Base-by-base conservation (phyloP, 2,888 invertebrate genomes). In the Lymantria dispar region DNA sequence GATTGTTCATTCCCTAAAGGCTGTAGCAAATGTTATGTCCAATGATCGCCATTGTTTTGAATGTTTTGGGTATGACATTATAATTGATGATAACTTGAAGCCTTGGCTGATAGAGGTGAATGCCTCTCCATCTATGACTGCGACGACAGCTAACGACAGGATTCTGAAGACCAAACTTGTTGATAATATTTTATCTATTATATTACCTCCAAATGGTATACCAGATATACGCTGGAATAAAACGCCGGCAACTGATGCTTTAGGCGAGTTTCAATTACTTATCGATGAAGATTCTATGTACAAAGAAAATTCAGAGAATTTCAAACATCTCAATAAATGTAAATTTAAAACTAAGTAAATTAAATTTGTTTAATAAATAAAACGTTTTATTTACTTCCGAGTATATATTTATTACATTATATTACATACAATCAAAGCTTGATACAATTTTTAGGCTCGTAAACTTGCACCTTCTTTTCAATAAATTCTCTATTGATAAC, bases 61-160 rank as follows among this genome's bases (percentile, higher is more conserved):
- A 84, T 98, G 98, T 72, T 99, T 98, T 75, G 98, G 98, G 39
- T 98, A 97, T 78, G 98, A 98, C 76, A 98, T 98, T 47, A 98
- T 98, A 65, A 98, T 98, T 65, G 98, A 98, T 79, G 96, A 98
- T 76, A 95, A 96, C 72, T 85, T 98, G 31, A 98, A 98, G 78
- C 98, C 98, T 0, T 98, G 98, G 98, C 87, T 98, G 10, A 96
- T 98, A 47, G 98, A 98, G 91, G 97, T 97, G n/a, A 98, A 98
- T 78, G 98, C 98, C 0, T 98, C 98, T 0, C 98, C 98, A 0
- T 98, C 98, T 0, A 83, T 98, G 56, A 97, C 98, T 0, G 97
- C 98, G 0, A 99, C 98, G 0, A 99, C 98, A 0, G 96, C 96
- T 0, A 98, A 97, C 74, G 98, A 99, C 84, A 92, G 98, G 64